Evolutionary conservation across 2,113 vertebrate species (phyloP), one percentile per base, ranked within the genome.

Genomic region (Silurus glanis): DNA sequence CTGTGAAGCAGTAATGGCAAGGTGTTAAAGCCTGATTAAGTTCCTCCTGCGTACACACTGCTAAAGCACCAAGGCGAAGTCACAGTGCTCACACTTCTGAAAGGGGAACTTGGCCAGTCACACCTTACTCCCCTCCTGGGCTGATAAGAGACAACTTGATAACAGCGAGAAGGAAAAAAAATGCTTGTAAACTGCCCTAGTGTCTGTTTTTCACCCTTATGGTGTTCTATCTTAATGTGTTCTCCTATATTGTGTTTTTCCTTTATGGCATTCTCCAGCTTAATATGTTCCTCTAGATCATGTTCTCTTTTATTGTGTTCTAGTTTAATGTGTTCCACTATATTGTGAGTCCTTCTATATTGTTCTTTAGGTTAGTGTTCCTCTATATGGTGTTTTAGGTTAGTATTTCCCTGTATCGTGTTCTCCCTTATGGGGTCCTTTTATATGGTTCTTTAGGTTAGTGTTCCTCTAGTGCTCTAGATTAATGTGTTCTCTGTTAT

Each of bases 11-110:
- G 79, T 55, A 78, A 87, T 87, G 83, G 91, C 92, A 92, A 94
- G 92, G 92, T 94, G 94, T 87, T 90, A 88, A 90, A 86, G 92
- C 86, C 86, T 93, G 92, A 94, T 94, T 94, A 93, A 88, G 89
- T 72, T 75, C 88, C 87, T 88, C 88, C 82, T 80, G 82, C 74
- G 82, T 55, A 71, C 51, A 72, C 72, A 80, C 83, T 76, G 85
- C 71, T 84, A 53, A 75, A 83, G 86, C 86, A 85, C 82, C 66
- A 64, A 82, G 87, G 80, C 84, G 62, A 28, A 84, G 75, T 64
- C 85, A 58, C 87, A 85, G 84, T 83, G 86, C 84, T 88, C 85
- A 88, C 90, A 89, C 62, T 49, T 91, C 85, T 88, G 69, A 93
- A 93, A 93, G 89, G 91, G 91, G 92, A 93, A 93, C 92, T 91